Percentiles rank a stretch among this genome's conserved stretches.
Evolutionary conservation across 2,888 invertebrate species (phyloP).

Genomic region (Saturnia japonica): DNA sequence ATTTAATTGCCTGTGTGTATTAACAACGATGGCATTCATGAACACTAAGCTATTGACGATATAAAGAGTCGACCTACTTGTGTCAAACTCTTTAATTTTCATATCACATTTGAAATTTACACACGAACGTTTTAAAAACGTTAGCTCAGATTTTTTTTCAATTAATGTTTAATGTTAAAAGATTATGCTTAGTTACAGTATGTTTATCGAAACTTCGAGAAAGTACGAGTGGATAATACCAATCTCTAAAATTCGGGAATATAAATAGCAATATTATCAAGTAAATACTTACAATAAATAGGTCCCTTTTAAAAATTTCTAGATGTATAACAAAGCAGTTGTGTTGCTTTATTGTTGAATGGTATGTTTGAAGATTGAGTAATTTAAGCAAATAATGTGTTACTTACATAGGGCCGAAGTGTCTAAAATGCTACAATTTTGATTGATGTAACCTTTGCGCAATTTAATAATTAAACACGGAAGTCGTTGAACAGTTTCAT

Average conservation of each 20-base stretch:
- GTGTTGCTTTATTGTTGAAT: too few species aligned
- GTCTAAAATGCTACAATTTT: background rate
- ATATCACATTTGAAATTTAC: background rate
- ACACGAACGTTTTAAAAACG: slow-evolving; percentile 4
- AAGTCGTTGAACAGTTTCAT: background rate
- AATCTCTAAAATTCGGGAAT: too few species aligned
- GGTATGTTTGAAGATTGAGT: background rate
- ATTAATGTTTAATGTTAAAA: background rate
- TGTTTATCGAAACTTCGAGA: background rate
- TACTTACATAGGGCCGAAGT: background rate
- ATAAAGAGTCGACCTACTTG: slow-evolving; percentile 13
- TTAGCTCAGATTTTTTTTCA: background rate
- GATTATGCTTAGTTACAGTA: background rate
- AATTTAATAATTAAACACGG: background rate
- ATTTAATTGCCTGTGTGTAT: background rate
- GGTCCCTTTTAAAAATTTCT: too few species aligned
- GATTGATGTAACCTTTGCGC: background rate
- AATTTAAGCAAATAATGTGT: background rate
- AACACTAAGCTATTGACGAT: slow-evolving; percentile 3
- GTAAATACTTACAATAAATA: too few species aligned
- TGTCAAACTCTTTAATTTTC: slow-evolving; percentile 13
- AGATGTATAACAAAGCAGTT: too few species aligned
- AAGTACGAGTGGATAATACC: too few species aligned
- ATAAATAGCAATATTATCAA: too few species aligned
- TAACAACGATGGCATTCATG: background rate